These are phyloP conservation scores for Hypercompe scribonia DNA, from an alignment of 2,888 invertebrate genomes.

Conservation along the genomic window DNA sequence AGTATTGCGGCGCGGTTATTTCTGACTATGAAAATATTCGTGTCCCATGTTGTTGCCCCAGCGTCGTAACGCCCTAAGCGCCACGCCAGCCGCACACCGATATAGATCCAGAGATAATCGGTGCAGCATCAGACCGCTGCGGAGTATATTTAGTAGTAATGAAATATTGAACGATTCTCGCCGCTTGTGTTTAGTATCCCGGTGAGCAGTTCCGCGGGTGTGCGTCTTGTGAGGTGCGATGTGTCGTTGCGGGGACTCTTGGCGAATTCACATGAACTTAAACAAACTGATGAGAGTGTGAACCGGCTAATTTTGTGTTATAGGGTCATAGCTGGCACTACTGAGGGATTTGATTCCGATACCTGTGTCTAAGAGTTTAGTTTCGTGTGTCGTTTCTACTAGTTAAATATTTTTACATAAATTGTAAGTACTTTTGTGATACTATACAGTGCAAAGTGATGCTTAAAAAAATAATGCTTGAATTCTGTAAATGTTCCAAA, in stretches of 20 bases:
- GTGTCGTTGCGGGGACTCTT: background rate
- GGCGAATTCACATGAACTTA: background rate
- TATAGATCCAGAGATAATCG: slow-evolving; percentile 34
- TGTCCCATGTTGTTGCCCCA: slow-evolving; percentile 67
- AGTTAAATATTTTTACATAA: background rate
- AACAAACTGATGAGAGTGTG: background rate
- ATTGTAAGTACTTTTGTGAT: background rate
- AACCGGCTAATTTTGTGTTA: background rate
- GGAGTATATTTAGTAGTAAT: slow-evolving; percentile 43
- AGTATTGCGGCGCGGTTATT: slow-evolving; percentile 61
- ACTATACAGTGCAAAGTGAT: background rate
- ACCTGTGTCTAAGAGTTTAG: background rate
- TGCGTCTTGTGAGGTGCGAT: slow-evolving; percentile 31
- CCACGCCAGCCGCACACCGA: slow-evolving; percentile 19
- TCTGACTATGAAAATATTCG: slow-evolving; percentile 75
- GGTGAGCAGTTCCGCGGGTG: slow-evolving; percentile 55
- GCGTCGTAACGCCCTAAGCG: slow-evolving; percentile 47
- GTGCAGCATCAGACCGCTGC: slow-evolving; percentile 12
- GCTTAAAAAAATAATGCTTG: background rate
- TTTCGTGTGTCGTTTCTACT: background rate
- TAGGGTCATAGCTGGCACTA: no score
- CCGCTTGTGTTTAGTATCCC: slow-evolving; percentile 52
- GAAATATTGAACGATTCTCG: slow-evolving; percentile 50
- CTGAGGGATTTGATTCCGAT: background rate
- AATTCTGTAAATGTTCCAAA: no score